These are phyloP conservation scores for Tetrax tetrax DNA, from an alignment of 2,113 vertebrate species.

Conservation along the genomic window DNA sequence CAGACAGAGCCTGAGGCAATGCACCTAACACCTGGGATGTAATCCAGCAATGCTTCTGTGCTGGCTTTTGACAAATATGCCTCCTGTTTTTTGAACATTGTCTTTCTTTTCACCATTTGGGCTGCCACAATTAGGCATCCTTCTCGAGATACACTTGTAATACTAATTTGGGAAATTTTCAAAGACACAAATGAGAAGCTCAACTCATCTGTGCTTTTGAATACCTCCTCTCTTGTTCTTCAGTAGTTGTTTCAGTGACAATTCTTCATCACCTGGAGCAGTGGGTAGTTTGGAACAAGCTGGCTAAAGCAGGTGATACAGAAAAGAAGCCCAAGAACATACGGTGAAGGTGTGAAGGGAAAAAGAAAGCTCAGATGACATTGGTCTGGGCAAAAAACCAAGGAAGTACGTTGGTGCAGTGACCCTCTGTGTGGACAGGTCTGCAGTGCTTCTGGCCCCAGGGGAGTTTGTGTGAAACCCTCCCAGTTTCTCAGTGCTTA, in stretches of 20 bases:
- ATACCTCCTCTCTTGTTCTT: background rate
- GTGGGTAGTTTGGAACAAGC: background rate
- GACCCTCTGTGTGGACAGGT: background rate
- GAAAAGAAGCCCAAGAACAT: background rate
- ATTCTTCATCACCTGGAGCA: background rate
- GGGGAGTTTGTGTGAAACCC: background rate
- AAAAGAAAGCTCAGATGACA: background rate
- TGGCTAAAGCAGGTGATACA: background rate
- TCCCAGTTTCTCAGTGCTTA: background rate
- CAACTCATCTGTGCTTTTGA: background rate
- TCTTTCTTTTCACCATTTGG: background rate
- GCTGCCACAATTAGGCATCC: background rate
- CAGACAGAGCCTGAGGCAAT: fast-evolving
- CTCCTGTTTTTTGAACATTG: background rate
- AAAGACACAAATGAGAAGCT: background rate
- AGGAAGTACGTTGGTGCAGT: fast-evolving
- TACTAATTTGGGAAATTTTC: background rate
- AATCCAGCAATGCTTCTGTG: background rate
- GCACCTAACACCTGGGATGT: background rate
- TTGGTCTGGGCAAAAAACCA: background rate
- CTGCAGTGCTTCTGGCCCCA: background rate
- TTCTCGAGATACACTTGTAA: background rate
- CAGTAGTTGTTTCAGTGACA: background rate
- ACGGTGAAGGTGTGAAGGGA: background rate
- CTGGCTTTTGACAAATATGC: background rate